phyloP scores from a whole-genome alignment of 2,888 invertebrate species.

The Periphyllus acericola region DNA sequence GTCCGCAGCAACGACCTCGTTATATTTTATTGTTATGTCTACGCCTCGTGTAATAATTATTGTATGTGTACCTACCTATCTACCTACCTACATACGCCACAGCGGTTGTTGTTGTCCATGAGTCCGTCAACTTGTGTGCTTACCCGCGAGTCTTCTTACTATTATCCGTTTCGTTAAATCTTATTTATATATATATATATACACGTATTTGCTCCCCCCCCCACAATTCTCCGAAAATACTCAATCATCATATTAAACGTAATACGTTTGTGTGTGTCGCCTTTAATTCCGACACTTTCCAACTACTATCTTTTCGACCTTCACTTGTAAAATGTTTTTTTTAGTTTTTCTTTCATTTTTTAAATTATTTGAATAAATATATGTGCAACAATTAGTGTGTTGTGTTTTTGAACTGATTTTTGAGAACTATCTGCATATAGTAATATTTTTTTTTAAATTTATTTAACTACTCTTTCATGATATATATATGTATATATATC shows the following conservation, averaged over 20 bases:
- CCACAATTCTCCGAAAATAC: not conserved
- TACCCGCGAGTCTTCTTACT: too few relatives aligned
- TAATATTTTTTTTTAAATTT: conserved; percentile 32
- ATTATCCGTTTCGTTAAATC: too few relatives aligned
- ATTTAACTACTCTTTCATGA: conserved; percentile 35
- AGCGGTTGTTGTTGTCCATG: conserved; percentile 16
- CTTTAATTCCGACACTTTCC: not conserved
- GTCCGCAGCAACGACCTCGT: conserved; percentile 43
- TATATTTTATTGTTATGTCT: not conserved
- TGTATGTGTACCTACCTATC: too few relatives aligned
- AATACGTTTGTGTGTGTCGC: conserved; percentile 13
- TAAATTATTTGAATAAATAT: conserved; percentile 14
- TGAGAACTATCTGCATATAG: conserved; percentile 34
- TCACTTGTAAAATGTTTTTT: not conserved
- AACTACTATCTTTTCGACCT: not conserved
- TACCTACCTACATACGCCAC: not conserved
- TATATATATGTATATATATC: not conserved
- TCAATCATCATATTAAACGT: not conserved
- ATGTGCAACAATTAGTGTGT: conserved; percentile 15
- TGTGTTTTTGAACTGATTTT: conserved; percentile 54
- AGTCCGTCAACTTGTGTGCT: not conserved
- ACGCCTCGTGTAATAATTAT: too few relatives aligned
- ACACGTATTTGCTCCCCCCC: not conserved
- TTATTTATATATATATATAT: not conserved
- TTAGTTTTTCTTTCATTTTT: conserved; percentile 7